Percentiles rank a stretch among this genome's conserved stretches.
Evolutionary conservation across 2,113 vertebrate genomes (phyloP).

Genomic region (Syngnathus typhle): DNA sequence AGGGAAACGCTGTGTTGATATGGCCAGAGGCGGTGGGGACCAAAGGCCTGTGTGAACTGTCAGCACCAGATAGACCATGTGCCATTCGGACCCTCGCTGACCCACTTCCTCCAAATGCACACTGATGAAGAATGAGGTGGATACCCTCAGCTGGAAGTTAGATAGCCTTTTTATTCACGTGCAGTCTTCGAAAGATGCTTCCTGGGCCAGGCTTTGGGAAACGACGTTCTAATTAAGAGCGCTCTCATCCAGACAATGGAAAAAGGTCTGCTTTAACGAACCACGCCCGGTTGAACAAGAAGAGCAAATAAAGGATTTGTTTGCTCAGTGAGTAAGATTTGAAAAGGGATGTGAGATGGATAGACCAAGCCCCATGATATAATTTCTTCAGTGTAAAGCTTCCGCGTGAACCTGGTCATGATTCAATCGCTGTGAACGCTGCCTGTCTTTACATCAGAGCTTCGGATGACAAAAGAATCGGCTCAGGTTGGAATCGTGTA

Average conservation of each 20-base stretch:
- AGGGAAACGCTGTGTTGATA: constrained; percentile 71
- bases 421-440: constrained; percentile 47
- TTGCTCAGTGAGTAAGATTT: constrained; percentile 70
- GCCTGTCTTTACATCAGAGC: constrained; percentile 34
- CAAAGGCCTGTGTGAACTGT: constrained; percentile 72
- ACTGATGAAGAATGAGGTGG: constrained; percentile 40
- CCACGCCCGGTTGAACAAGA: constrained; percentile 55
- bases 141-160: constrained; percentile 48
- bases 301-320: constrained; percentile 62
- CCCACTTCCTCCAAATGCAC: constrained; percentile 50
- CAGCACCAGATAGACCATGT: constrained; percentile 69
- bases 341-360: constrained; percentile 58
- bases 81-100: constrained; percentile 63
- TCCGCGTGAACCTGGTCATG: constrained; percentile 41
- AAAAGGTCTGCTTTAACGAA: constrained; percentile 60
- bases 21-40: constrained; percentile 64
- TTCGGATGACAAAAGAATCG: constrained; percentile 22
- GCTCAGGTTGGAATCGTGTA: not conserved
- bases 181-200: constrained; percentile 14
- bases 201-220: constrained; percentile 21
- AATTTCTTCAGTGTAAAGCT: constrained; percentile 56
- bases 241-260: constrained; percentile 62
- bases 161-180: not conserved
- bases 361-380: constrained; percentile 68
- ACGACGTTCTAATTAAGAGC: constrained; percentile 50